Evolutionary conservation across 2,113 vertebrate genomes (phyloP).

Genomic region (Neotragus pygmaeus): DNA sequence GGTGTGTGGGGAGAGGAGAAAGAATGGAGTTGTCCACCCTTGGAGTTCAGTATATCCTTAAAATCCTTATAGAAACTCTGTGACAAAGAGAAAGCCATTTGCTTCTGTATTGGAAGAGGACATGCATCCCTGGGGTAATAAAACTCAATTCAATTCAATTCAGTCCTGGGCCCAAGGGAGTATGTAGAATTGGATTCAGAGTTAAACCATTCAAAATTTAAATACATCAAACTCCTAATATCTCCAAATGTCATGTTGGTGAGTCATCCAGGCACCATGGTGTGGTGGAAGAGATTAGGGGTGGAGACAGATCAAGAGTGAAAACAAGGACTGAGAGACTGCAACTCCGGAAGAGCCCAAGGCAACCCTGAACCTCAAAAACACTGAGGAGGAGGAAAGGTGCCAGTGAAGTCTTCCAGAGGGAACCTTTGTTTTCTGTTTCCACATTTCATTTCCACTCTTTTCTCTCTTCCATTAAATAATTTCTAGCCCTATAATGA

Average conservation of each 20-base stretch:
- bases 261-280: background rate
- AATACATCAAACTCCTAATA: slow-evolving; percentile 54
- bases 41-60: background rate
- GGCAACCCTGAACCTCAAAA: background rate
- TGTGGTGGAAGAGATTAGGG: background rate
- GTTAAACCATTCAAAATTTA: slow-evolving; percentile 46
- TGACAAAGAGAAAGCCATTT: slow-evolving; percentile 37
- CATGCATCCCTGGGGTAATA: slow-evolving; percentile 41
- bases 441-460: background rate
- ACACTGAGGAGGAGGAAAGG: background rate
- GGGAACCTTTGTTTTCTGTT: background rate
- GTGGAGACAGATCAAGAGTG: background rate
- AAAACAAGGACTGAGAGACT: background rate
- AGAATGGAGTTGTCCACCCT: background rate
- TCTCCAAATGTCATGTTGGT: background rate
- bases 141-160: slow-evolving; percentile 58
- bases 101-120: slow-evolving; percentile 29
- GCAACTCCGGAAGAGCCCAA: background rate
- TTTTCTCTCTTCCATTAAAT: slow-evolving; percentile 19
- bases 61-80: slow-evolving; percentile 23
- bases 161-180: slow-evolving; percentile 26
- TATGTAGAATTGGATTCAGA: slow-evolving; percentile 34
- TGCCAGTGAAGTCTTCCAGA: background rate
- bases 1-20: background rate
- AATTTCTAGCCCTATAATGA: slow-evolving; percentile 17